A percentile compares a stretch with the other conserved stretches of the same genome.
These are phyloP conservation scores for Oceanites oceanicus DNA, from an alignment of 2,113 vertebrate species.

Conservation along the genomic window DNA sequence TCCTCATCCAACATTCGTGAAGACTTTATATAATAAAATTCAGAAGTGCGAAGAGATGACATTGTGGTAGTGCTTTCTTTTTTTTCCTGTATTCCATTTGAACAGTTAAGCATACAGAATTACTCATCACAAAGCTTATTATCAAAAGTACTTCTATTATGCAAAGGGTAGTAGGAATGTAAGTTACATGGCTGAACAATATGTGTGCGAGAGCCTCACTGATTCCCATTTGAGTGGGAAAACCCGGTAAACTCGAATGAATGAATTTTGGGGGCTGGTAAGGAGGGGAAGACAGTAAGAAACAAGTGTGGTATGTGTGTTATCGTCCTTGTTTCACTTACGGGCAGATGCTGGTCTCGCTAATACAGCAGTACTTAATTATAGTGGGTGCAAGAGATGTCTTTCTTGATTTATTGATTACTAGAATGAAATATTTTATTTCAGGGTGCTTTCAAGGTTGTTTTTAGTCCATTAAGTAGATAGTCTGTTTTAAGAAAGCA, in stretches of 20 bases:
- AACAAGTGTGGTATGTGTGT: background rate
- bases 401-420: background rate
- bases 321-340: background rate
- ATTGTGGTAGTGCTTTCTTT: background rate
- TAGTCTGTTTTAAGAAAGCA: background rate
- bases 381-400: background rate
- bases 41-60: background rate
- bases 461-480: conserved; percentile 4
- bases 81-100: background rate
- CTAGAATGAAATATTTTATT: background rate
- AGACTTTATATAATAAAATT: background rate
- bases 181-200: background rate
- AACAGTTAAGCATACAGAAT: background rate
- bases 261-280: background rate
- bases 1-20: background rate
- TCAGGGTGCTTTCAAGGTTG: background rate
- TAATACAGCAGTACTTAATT: background rate
- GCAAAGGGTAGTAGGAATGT: background rate
- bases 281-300: background rate
- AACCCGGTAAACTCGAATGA: background rate
- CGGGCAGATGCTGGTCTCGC: fast-evolving
- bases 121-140: background rate
- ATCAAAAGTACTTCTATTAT: background rate
- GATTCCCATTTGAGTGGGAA: background rate
- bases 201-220: background rate